Evolutionary conservation across 2,888 invertebrate genomes (phyloP).

Genomic region (Heliothis peltigera): DNA sequence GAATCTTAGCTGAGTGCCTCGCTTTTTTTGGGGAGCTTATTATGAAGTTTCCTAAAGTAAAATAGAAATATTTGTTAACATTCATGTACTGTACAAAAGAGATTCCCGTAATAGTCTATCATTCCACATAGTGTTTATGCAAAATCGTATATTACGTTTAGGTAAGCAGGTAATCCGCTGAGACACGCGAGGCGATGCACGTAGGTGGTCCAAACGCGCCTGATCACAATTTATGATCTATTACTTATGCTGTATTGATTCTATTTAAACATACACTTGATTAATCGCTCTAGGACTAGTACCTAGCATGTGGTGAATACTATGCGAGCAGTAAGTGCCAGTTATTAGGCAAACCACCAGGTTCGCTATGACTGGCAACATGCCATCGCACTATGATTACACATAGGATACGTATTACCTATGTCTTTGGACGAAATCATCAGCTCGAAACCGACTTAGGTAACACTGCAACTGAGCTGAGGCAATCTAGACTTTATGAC

Average conservation of each 20-base stretch:
- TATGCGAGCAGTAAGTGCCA: conserved; percentile 32
- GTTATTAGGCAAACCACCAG: conserved; percentile 58
- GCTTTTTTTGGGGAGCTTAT: no score
- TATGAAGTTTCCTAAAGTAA: no score
- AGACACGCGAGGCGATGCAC: neutral
- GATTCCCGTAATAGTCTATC: no score
- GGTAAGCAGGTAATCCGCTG: neutral
- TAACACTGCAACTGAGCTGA: neutral
- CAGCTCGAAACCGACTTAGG: conserved; percentile 24
- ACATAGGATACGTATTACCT: conserved; percentile 53
- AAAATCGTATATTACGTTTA: no score
- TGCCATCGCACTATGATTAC: conserved; percentile 39
- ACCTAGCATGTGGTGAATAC: conserved; percentile 27
- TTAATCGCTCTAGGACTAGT: conserved; percentile 17
- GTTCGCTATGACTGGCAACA: conserved; percentile 59
- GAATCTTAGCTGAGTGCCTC: no score
- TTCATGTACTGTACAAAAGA: no score
- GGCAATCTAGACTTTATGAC: conserved; percentile 33
- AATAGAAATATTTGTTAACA: no score
- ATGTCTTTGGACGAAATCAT: conserved; percentile 58
- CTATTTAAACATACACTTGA: conserved; percentile 43
- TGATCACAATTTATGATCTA: conserved; percentile 13
- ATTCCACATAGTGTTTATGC: no score
- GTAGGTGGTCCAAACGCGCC: conserved; percentile 38
- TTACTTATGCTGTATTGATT: conserved; percentile 32